Conservation (phyloP, 2,113 vertebrate genomes). For the Grammomys dolichurus region DNA sequence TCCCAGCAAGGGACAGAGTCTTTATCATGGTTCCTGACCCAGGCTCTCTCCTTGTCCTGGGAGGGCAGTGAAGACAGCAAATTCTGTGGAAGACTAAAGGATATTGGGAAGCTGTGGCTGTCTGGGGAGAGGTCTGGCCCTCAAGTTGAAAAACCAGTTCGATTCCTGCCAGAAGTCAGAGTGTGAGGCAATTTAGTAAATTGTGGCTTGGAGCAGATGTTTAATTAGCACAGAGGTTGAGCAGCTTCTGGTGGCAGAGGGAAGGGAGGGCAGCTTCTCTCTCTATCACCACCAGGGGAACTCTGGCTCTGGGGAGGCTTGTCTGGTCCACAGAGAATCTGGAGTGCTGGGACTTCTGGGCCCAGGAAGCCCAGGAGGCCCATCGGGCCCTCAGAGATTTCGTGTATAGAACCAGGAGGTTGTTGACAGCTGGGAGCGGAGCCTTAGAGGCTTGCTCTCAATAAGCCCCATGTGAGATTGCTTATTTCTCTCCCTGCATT, state of each 20-base stretch:
- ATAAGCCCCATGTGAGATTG: fast-evolving
- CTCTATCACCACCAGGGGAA: background rate
- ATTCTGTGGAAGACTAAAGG: background rate
- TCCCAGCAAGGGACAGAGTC: background rate
- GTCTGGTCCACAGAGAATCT: background rate
- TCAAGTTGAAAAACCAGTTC: conserved; percentile 57
- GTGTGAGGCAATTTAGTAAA: conserved; percentile 78
- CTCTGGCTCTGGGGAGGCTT: background rate
- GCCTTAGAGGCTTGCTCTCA: background rate
- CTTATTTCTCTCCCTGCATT: background rate
- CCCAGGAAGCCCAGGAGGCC: too few relatives aligned
- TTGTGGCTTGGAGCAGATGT: conserved; percentile 78
- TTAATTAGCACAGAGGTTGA: conserved; percentile 74
- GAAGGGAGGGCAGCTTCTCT: conserved; percentile 7
- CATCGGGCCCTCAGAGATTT: background rate
- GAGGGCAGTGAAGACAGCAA: background rate
- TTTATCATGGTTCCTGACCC: background rate
- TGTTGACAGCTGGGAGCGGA: fast-evolving
- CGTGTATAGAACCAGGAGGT: background rate
- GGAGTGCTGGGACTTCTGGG: background rate
- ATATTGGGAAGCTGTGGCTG: fast-evolving
- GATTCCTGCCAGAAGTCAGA: conserved; percentile 73
- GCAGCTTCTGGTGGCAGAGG: conserved; percentile 39
- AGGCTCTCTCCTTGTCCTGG: background rate
- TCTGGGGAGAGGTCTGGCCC: conserved; percentile 12